Percentiles rank a stretch among this genome's conserved stretches.
Conservation (phyloP, 1,140 invertebrate genomes). For the Pantala flavescens region DNA sequence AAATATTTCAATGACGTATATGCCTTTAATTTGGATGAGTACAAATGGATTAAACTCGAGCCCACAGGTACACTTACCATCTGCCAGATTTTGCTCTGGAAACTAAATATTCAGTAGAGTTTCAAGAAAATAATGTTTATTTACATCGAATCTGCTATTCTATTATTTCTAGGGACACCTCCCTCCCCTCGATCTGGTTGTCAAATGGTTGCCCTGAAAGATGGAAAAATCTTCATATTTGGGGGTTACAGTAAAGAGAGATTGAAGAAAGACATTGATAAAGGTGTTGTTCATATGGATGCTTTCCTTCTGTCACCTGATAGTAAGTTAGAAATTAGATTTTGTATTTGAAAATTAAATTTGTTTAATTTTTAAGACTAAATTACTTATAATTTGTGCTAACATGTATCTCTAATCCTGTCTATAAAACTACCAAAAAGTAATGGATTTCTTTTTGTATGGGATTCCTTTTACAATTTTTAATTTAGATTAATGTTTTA, state of each 20-base stretch:
- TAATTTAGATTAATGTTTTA: not conserved
- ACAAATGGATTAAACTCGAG: constrained; percentile 69
- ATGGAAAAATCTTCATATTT: constrained; percentile 63
- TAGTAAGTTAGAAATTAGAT: constrained; percentile 41
- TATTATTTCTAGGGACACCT: constrained; percentile 34
- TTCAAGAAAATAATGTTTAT: not conserved
- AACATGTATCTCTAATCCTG: too few relatives aligned
- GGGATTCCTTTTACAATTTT: too few relatives aligned
- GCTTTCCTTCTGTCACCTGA: constrained; percentile 63
- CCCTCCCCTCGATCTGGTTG: constrained; percentile 66
- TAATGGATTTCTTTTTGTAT: too few relatives aligned
- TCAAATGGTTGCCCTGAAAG: constrained; percentile 48
- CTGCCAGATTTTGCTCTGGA: too few relatives aligned
- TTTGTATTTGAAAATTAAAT: constrained; percentile 12
- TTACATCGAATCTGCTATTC: not conserved
- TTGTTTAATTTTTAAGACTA: not conserved
- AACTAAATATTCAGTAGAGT: not conserved
- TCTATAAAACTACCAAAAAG: too few relatives aligned
- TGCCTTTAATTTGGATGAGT: constrained; percentile 67
- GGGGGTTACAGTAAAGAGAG: constrained; percentile 78
- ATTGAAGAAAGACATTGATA: constrained; percentile 69
- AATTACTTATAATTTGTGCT: too few relatives aligned
- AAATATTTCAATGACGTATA: constrained; percentile 86
- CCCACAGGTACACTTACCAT: constrained; percentile 39
- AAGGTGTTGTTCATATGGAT: constrained; percentile 69